A percentile compares a stretch with the other conserved stretches of the same genome.
Conservation (phyloP, 2,888 invertebrate genomes). For the Diogma glabrata region DNA sequence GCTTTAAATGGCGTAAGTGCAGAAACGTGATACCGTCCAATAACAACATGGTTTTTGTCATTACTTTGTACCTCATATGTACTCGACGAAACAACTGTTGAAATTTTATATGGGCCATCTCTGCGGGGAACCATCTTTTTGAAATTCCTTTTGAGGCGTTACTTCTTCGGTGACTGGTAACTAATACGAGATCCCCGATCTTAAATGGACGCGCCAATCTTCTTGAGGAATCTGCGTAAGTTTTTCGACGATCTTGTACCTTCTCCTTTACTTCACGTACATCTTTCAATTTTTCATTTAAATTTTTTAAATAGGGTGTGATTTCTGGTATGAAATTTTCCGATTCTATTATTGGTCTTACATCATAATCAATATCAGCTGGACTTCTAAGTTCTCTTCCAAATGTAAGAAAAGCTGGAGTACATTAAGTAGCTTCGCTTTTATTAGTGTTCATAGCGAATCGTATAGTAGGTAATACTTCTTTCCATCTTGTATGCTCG, state of each 20-base stretch:
- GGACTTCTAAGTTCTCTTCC: slow-evolving; percentile 27
- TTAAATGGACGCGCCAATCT: not conserved
- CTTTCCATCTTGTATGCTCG: slow-evolving; percentile 25
- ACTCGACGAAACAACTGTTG: too few species aligned
- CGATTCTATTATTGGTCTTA: slow-evolving; percentile 20
- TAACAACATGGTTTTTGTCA: not conserved
- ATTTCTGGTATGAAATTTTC: slow-evolving; percentile 21
- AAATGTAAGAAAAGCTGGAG: slow-evolving; percentile 24
- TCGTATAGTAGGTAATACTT: slow-evolving; percentile 25
- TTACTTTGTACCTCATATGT: not conserved
- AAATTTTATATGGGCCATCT: not conserved
- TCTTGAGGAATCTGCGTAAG: not conserved
- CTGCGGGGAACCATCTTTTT: not conserved
- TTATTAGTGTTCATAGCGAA: slow-evolving; percentile 30
- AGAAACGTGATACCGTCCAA: not conserved
- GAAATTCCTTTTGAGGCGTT: not conserved
- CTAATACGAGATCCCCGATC: not conserved
- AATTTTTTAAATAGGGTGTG: slow-evolving; percentile 9
- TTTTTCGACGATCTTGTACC: not conserved
- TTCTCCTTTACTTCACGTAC: not conserved
- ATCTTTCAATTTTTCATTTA: not conserved
- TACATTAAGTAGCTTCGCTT: slow-evolving; percentile 24
- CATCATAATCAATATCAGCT: slow-evolving; percentile 24
- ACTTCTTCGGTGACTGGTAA: not conserved
- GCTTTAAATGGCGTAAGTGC: not conserved